phyloP scores from a whole-genome alignment of 2,888 invertebrate genomes.

The Erynnis tages region DNA sequence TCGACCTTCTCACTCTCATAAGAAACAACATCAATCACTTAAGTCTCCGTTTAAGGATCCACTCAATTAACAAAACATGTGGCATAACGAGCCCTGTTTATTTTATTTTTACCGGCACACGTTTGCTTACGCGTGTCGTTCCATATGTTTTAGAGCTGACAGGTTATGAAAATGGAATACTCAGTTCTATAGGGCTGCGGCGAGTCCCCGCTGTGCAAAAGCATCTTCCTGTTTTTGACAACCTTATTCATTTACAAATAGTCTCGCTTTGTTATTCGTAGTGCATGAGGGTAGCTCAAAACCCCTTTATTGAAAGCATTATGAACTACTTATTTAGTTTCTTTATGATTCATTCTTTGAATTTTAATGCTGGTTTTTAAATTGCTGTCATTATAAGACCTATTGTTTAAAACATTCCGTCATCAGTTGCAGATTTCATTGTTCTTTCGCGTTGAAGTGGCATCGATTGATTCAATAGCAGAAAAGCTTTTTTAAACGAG shows the following conservation, averaged over 20 bases:
- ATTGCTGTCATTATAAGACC: not conserved
- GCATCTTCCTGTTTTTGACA: conserved; percentile 56
- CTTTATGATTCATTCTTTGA: conserved; percentile 10
- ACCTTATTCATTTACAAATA: conserved; percentile 53
- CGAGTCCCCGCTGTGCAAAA: conserved; percentile 42
- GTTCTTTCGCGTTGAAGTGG: conserved; percentile 1
- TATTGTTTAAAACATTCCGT: conserved; percentile 9
- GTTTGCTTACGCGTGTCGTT: conserved; percentile 39
- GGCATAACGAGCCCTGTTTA: conserved; percentile 29
- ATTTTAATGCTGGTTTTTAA: conserved; percentile 5
- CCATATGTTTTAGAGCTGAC: conserved; percentile 32
- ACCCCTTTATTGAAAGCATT: conserved; percentile 6
- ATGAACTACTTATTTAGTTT: conserved; percentile 14
- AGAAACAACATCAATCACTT: conserved; percentile 26
- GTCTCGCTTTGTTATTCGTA: conserved; percentile 43
- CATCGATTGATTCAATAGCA: not conserved
- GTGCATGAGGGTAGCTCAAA: conserved; percentile 35
- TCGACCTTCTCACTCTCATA: no score
- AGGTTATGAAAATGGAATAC: conserved; percentile 52
- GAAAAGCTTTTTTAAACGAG: not conserved
- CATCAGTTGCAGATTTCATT: conserved; percentile 3
- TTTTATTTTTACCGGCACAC: conserved; percentile 41
- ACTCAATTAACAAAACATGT: conserved; percentile 43
- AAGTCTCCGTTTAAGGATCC: conserved; percentile 30
- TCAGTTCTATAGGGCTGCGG: conserved; percentile 43